Percentiles rank a stretch among this genome's conserved stretches.
Conservation (phyloP, 2,888 invertebrate genomes). For the Agrochola lychnidis region DNA sequence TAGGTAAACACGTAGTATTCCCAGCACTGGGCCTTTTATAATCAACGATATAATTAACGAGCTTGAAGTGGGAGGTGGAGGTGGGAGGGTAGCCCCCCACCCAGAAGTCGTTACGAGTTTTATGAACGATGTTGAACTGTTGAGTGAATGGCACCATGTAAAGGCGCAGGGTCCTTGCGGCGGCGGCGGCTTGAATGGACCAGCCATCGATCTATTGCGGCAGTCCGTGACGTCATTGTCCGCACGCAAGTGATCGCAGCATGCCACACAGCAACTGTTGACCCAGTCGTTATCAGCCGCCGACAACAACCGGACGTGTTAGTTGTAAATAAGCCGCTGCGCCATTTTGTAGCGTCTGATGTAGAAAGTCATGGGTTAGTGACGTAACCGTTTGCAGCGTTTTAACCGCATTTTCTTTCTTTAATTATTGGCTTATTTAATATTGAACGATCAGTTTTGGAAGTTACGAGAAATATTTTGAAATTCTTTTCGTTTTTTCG, state of each 20-base stretch:
- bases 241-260: slow-evolving; percentile 48
- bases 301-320: slow-evolving; percentile 22
- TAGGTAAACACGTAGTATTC: slow-evolving; percentile 19
- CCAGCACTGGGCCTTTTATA: slow-evolving; percentile 27
- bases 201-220: slow-evolving; percentile 59
- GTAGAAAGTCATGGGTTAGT: neutral
- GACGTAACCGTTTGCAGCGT: neutral
- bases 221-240: slow-evolving; percentile 77
- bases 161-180: slow-evolving; percentile 68
- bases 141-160: slow-evolving; percentile 69
- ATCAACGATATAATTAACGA: slow-evolving; percentile 33
- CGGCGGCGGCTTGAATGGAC: slow-evolving; percentile 72
- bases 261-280: slow-evolving; percentile 58
- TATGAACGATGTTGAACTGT: slow-evolving; percentile 46
- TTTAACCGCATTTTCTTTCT: neutral
- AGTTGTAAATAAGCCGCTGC: slow-evolving; percentile 24
- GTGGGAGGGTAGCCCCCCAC: neutral
- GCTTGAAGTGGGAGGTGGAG: neutral
- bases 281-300: slow-evolving; percentile 32
- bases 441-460: neutral
- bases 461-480: neutral
- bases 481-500: neutral
- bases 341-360: slow-evolving; percentile 2
- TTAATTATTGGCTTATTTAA: neutral
- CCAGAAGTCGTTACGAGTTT: slow-evolving; percentile 35